Evolutionary conservation across 2,113 vertebrate genomes (phyloP), one percentile per base, ranked within the genome.

Genomic region (Serinus canaria): DNA sequence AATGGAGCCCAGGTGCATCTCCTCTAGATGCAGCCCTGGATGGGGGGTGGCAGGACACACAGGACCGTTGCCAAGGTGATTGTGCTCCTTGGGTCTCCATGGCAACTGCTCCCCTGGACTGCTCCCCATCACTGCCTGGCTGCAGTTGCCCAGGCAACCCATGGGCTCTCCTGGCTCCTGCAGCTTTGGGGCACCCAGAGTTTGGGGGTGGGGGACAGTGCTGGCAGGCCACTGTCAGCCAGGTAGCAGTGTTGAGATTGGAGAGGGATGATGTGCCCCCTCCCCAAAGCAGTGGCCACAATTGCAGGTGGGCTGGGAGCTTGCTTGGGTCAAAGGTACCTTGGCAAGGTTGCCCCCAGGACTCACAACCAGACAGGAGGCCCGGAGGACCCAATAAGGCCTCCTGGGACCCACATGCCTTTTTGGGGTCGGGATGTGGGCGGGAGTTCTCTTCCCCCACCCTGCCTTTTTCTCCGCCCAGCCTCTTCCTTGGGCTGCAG

Each of bases 61-160:
- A 60, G 66, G 74, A 64, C 49, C 3, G 69, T 94, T 94, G 59
- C 90, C 83, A 79, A 77, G 78, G 89, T 30, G 4, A 72, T 59
- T 4, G 6, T 9, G 13, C 89, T 94, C 70, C 33, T 90, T 15
- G 0, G 8, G 77, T 97, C 87, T 94, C 97, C 80, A 93, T 92
- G 91, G 94, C 87, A 92, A 97, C 95, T 2, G 8, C 83, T 94
- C 87, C 90, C 75, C 92, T 85, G 84, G 90, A 90, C 93, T 13
- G 87, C 92, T 92, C 95, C 91, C 91, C 92, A 94, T 95, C 87
- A 55, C 44, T 66, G 92, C 92, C 93, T 91, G 94, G 46, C 93
- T 89, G 90, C 62, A 21, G 95, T 96, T 96, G 85, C 97, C 95
- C 87, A 75, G 97, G 96, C 79, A 92, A 96, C 92, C 47, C 76